These are phyloP conservation scores for Petaurus breviceps DNA, from an alignment of 2,113 vertebrate genomes.

Conservation along the genomic window DNA sequence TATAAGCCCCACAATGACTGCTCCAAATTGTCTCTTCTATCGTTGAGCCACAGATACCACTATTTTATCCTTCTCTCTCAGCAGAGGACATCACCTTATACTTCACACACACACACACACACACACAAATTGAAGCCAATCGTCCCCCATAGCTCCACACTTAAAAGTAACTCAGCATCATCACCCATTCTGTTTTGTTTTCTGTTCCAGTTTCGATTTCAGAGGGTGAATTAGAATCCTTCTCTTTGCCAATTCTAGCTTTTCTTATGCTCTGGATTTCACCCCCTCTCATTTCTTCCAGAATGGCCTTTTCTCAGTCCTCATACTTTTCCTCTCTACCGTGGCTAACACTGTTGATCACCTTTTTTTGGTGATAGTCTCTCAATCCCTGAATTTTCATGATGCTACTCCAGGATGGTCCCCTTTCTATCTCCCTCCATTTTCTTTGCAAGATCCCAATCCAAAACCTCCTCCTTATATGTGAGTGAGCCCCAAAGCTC, in stretches of 20 bases:
- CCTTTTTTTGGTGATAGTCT: background rate
- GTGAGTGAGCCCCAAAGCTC: background rate
- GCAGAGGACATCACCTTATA: background rate
- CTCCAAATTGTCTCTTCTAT: background rate
- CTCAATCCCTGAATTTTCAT: too few species aligned
- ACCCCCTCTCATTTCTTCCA: background rate
- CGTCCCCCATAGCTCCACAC: background rate
- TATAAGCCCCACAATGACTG: background rate
- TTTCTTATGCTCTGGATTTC: background rate
- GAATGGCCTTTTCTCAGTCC: background rate
- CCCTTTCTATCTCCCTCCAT: background rate
- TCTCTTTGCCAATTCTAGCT: background rate
- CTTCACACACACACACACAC: background rate
- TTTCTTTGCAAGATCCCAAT: background rate
- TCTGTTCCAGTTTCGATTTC: background rate
- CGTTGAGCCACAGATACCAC: background rate
- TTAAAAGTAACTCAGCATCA: background rate
- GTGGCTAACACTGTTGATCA: background rate
- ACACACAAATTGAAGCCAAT: background rate
- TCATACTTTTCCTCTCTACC: background rate
- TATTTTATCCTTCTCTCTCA: background rate
- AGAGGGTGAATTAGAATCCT: background rate
- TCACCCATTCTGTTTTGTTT: background rate
- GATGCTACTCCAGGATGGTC: background rate
- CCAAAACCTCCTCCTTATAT: background rate